phyloP scores from a whole-genome alignment of 2,113 vertebrate genomes.

The Galeopterus variegatus region DNA sequence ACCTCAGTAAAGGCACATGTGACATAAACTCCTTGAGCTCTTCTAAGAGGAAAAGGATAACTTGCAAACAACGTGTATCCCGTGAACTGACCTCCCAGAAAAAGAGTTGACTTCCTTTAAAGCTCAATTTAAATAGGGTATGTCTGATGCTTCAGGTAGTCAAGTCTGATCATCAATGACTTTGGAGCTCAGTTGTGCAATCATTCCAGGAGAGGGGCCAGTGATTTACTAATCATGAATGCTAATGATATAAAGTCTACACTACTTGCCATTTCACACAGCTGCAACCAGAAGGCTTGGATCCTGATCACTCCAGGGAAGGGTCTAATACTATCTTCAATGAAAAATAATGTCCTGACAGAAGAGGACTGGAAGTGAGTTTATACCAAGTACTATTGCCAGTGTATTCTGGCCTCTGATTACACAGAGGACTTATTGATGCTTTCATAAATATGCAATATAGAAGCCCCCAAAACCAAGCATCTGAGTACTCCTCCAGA shows the following conservation, averaged over 20 bases:
- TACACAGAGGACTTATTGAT: neutral
- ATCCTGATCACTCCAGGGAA: neutral
- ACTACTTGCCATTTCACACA: neutral
- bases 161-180: neutral
- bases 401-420: neutral
- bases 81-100: neutral
- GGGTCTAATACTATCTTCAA: neutral
- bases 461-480: neutral
- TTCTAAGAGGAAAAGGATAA: constrained; percentile 31
- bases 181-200: neutral
- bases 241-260: neutral
- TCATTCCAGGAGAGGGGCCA: neutral
- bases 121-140: neutral
- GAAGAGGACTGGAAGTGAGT: neutral
- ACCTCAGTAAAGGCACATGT: neutral
- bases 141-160: neutral
- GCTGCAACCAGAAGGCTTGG: neutral
- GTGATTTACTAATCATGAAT: neutral
- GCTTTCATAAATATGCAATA: neutral
- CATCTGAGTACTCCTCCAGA: neutral
- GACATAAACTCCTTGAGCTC: neutral
- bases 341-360: neutral
- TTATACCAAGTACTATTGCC: neutral
- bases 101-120: neutral
- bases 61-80: neutral